Conservation (phyloP, 2,113 vertebrate genomes). For the Indri indri region DNA sequence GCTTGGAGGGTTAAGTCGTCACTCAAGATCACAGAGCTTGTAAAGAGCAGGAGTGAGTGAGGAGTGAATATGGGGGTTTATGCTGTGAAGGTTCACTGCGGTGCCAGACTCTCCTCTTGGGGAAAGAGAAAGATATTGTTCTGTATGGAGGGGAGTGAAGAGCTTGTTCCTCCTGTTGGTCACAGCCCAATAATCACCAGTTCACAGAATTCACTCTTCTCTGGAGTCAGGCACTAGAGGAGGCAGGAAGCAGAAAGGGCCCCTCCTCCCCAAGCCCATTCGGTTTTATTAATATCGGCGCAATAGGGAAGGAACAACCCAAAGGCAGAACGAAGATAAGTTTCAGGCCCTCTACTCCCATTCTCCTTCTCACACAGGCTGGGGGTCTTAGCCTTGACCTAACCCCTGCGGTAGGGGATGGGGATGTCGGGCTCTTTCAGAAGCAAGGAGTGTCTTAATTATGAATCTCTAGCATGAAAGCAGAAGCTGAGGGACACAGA, state of each 20-base stretch:
- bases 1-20: background rate
- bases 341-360: background rate
- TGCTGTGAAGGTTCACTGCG: background rate
- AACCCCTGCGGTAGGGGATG: background rate
- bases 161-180: background rate
- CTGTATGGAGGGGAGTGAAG: background rate
- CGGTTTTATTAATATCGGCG: background rate
- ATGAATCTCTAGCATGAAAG: background rate
- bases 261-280: background rate
- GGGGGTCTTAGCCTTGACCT: background rate
- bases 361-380: background rate
- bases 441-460: background rate
- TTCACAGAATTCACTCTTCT: background rate
- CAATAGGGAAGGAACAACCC: background rate
- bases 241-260: background rate
- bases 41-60: background rate
- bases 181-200: background rate
- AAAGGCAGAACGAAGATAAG: background rate
- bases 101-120: too few species aligned
- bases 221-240: background rate
- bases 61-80: too few species aligned
- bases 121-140: background rate
- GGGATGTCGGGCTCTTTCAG: background rate
- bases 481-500: background rate
- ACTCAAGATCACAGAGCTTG: background rate